Evolutionary conservation across 2,797 vertebrate species (phyloP), one percentile per base, ranked within the genome.

Genomic region (Mustela erminea): DNA sequence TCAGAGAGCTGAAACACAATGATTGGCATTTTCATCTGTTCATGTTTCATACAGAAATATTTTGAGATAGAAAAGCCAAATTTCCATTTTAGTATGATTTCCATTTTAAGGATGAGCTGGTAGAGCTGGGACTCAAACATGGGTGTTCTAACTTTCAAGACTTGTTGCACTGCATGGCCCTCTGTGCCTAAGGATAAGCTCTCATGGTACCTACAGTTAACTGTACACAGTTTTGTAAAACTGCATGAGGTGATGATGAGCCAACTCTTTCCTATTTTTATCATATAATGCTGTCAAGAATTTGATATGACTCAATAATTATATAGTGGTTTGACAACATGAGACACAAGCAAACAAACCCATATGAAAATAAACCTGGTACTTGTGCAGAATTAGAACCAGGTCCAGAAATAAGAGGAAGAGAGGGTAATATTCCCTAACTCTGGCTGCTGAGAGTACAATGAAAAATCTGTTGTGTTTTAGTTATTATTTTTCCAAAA

Each of bases 51-150:
- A 92, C 3, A 84, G 27, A 84, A 84, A 81, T 38, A 87, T n/a
- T 62, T 46, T 66, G 85, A 78, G 12, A 49, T 1, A 35, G 20
- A 15, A 86, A 60, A 49, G 17, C 5, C 11, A 66, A 72, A 14
- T 81, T 81, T 93, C 41, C 77, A 23, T 87, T 81, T 43, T 9
- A 88, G 85, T 25, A 11, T 78, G 74, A 80, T 78, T 97, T 90
- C 27, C 5, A 74, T 43, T 82, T 85, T 90, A 70, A 66, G 6
- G 32, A 56, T 72, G 18, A 96, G 17, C 11, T 83, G 2, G 1
- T 56, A 38, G 27, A 72, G 29, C n/a, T 84, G 46, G 62, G 49
- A 96, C 23, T 66, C 68, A 62, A 32, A 60, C 35, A 56, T 3
- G 27, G 13, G 12, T 64, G 20, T 64, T 83, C 52, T 64, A 12